Conservation (phyloP, 2,113 vertebrate genomes). For the Madoqua kirkii region DNA sequence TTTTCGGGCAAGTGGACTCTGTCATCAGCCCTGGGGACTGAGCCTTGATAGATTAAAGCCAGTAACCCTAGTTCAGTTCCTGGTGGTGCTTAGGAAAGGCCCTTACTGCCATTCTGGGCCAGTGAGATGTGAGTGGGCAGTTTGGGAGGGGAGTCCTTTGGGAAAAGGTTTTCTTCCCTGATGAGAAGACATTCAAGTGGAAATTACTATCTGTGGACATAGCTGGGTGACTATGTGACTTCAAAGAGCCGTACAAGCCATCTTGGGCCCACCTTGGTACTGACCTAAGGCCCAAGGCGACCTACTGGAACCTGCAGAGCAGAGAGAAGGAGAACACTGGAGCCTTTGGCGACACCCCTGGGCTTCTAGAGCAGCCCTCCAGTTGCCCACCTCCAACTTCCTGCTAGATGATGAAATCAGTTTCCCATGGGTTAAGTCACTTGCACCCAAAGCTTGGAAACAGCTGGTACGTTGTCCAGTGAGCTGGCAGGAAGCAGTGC, state of each 20-base stretch:
- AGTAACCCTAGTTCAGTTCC: background rate
- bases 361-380: background rate
- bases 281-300: background rate
- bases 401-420: accelerated
- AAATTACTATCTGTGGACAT: background rate
- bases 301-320: background rate
- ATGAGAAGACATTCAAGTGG: background rate
- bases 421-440: background rate
- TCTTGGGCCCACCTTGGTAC: background rate
- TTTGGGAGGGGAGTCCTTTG: background rate
- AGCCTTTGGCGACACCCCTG: background rate
- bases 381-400: background rate
- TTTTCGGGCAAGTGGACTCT: background rate
- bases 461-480: background rate
- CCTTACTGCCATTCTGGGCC: background rate
- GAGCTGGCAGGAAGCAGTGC: background rate
- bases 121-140: background rate
- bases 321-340: background rate
- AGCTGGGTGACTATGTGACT: background rate
- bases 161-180: background rate
- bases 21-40: no score
- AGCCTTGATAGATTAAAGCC: background rate
- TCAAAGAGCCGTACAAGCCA: no score
- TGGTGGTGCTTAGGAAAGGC: no score
- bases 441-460: background rate